Evolutionary conservation across 2,797 vertebrate genomes (phyloP).

Genomic region (Eulemur mongoz): DNA sequence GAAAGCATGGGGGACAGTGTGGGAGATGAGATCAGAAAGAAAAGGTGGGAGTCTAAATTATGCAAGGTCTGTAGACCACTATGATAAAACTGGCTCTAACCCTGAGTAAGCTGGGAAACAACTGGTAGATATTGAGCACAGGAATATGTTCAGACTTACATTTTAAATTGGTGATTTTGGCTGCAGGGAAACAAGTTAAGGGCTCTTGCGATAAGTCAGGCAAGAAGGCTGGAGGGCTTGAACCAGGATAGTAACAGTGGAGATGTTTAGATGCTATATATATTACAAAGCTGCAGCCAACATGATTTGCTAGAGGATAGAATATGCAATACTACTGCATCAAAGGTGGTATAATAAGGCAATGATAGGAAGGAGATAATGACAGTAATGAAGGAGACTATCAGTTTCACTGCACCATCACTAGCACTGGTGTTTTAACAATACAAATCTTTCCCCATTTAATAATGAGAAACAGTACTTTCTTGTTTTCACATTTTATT

Average conservation of each 20-base stretch:
- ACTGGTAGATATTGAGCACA: background rate
- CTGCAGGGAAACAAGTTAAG: background rate
- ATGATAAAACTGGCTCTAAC: background rate
- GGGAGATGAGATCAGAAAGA: background rate
- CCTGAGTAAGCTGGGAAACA: background rate
- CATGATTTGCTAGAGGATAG: background rate
- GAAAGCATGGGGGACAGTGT: background rate
- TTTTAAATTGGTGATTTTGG: constrained; percentile 49
- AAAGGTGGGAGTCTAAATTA: background rate
- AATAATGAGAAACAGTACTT: background rate
- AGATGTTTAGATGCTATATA: background rate
- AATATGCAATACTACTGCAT: background rate
- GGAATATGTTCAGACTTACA: background rate
- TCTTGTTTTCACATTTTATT: constrained; percentile 17
- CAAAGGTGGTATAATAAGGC: constrained; percentile 16
- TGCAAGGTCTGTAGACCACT: background rate
- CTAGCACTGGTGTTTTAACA: background rate
- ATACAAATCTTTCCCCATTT: constrained; percentile 32
- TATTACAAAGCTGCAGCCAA: background rate
- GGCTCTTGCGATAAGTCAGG: background rate
- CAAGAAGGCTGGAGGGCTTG: background rate
- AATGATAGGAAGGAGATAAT: background rate
- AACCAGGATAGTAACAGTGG: background rate
- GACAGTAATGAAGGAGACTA: background rate
- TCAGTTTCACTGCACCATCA: background rate